A percentile compares a stretch with the other conserved stretches of the same genome.
Conservation (phyloP, 2,113 vertebrate species). For the Ptilorrhoa leucosticta region DNA sequence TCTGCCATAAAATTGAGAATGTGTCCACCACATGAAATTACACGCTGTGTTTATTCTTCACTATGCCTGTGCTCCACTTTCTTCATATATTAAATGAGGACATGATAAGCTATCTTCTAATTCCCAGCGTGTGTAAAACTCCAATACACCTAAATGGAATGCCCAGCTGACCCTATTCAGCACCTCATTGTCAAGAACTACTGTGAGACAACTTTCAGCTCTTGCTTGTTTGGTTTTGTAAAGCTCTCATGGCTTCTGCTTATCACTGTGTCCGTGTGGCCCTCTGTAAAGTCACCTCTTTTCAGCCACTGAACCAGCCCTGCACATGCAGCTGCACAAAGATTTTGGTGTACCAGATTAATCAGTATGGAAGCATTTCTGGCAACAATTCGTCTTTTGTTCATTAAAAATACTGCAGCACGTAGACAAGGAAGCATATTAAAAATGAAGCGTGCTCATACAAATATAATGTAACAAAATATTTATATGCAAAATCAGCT, state of each 20-base stretch:
- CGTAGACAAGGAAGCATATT: background rate
- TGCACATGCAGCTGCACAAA: background rate
- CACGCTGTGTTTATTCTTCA: background rate
- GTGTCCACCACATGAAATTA: background rate
- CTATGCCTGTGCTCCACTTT: background rate
- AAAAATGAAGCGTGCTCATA: background rate
- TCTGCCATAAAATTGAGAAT: background rate
- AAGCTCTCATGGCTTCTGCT: background rate
- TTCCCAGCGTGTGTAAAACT: background rate
- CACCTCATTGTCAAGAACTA: background rate
- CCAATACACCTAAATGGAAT: background rate
- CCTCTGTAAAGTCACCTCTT: background rate
- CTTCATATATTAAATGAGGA: background rate
- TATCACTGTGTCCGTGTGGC: fast-evolving
- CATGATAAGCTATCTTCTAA: background rate
- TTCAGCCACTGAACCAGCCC: background rate
- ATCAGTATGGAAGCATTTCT: background rate
- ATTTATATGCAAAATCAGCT: background rate
- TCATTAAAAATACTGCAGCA: background rate
- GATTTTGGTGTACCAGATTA: background rate
- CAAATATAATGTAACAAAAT: background rate
- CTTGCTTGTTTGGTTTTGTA: background rate
- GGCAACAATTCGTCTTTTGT: background rate
- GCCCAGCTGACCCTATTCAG: background rate
- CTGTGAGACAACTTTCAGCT: background rate